Conservation (phyloP, 1,140 invertebrate species). For the Acromyrmex charruanus region DNA sequence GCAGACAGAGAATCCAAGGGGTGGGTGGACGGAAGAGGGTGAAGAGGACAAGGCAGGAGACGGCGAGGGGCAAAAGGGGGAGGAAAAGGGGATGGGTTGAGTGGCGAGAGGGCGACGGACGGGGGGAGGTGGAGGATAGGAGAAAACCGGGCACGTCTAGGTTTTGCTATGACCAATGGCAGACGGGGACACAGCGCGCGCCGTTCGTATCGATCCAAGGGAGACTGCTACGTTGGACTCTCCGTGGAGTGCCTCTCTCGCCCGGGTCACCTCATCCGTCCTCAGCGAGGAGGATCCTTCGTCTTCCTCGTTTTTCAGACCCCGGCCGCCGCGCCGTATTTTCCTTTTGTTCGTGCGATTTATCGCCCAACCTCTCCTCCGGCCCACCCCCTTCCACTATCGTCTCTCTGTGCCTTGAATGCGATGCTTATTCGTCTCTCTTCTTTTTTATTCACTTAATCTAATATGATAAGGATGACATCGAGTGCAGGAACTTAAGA, state of each 20-base stretch:
- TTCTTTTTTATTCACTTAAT: conserved; percentile 22
- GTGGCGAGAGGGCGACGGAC: conserved; percentile 26
- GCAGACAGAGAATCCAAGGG: conserved; percentile 67
- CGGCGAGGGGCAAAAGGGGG: conserved; percentile 32
- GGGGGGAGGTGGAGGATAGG: conserved; percentile 72
- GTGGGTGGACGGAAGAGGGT: conserved; percentile 66
- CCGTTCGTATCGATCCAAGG: conserved; percentile 85
- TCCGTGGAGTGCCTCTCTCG: conserved; percentile 81
- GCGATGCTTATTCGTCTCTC: conserved; percentile 1
- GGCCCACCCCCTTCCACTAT: conserved; percentile 30
- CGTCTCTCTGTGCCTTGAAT: conserved; percentile 30
- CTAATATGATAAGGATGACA: conserved; percentile 13
- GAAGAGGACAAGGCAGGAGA: conserved; percentile 64
- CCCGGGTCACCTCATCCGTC: conserved; percentile 84
- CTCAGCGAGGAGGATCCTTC: conserved; percentile 79
- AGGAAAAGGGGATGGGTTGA: background rate
- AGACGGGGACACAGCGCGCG: conserved; percentile 84
- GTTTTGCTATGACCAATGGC: conserved; percentile 86
- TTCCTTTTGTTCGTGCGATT: conserved; percentile 62
- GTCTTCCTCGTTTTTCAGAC: conserved; percentile 75
- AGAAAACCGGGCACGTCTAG: conserved; percentile 81
- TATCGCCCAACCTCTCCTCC: conserved; percentile 43
- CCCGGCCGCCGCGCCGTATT: conserved; percentile 48
- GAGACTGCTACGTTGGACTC: conserved; percentile 79
- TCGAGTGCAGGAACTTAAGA: background rate